Conservation (phyloP, 1,140 invertebrate genomes). For the Drosophila ironensis region DNA sequence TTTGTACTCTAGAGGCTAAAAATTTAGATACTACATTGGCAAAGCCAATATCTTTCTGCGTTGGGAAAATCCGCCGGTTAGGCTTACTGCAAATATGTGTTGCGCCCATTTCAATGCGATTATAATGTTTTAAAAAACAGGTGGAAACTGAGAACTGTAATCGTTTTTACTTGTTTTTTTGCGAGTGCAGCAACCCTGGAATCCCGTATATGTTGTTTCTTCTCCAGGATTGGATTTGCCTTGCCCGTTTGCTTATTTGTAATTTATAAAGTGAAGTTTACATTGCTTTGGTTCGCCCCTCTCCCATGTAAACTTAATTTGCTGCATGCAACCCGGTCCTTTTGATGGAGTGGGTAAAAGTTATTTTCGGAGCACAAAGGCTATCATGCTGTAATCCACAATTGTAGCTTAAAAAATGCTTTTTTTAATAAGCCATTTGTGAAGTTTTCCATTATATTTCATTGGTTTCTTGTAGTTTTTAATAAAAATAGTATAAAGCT, state of each 20-base stretch:
- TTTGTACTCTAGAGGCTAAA: no score
- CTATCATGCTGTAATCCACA: slow-evolving; percentile 8
- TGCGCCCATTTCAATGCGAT: no score
- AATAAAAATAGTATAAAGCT: no score
- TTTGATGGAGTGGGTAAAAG: neutral
- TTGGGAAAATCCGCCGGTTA: no score
- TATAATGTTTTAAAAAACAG: no score
- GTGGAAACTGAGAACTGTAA: neutral
- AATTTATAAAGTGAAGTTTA: slow-evolving; percentile 75
- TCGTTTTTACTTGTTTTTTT: neutral
- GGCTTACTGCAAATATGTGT: no score
- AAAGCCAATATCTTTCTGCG: no score
- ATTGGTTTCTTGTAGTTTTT: no score
- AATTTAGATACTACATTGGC: no score
- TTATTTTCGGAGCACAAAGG: neutral
- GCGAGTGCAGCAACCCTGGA: neutral
- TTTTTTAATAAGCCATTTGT: slow-evolving; percentile 36
- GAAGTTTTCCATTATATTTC: neutral
- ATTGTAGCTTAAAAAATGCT: slow-evolving; percentile 23
- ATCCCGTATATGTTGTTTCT: slow-evolving; percentile 1
- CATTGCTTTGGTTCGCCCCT: slow-evolving; percentile 33
- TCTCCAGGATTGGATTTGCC: slow-evolving; percentile 24
- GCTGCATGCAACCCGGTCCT: slow-evolving; percentile 6
- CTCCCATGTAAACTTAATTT: slow-evolving; percentile 21
- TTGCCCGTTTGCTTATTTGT: slow-evolving; percentile 64